Conservation (phyloP, 2,888 invertebrate genomes). For the Orthosia gothica region DNA sequence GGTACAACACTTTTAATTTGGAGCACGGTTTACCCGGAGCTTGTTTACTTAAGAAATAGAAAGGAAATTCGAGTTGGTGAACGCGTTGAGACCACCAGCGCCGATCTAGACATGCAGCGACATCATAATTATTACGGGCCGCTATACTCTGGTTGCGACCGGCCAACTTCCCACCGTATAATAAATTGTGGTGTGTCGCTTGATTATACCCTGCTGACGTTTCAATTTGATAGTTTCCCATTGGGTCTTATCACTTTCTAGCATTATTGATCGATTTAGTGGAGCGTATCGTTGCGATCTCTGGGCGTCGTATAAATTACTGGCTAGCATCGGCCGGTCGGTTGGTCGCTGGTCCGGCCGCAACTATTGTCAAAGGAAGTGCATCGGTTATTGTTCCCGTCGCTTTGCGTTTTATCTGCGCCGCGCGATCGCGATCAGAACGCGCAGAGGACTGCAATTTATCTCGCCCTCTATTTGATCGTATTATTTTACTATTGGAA, state of each 20-base stretch:
- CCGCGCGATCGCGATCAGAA: constrained; percentile 79
- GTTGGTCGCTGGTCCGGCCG: constrained; percentile 67
- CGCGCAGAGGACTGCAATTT: constrained; percentile 82
- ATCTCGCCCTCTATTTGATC: constrained; percentile 83
- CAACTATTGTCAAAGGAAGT: constrained; percentile 89
- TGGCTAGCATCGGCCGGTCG: constrained; percentile 69
- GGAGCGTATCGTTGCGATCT: constrained; percentile 85
- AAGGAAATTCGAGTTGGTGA: constrained; percentile 65
- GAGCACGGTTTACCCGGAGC: constrained; percentile 33
- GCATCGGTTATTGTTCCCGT: constrained; percentile 90
- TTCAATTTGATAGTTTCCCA: constrained; percentile 86
- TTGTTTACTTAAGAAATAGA: constrained; percentile 58
- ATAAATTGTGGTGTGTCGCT: constrained; percentile 75
- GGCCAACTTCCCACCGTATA: constrained; percentile 69
- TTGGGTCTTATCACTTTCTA: constrained; percentile 84
- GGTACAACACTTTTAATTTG: constrained; percentile 48
- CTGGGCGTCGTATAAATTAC: constrained; percentile 83
- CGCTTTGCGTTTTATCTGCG: constrained; percentile 84
- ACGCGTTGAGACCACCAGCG: constrained; percentile 74
- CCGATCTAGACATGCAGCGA: constrained; percentile 71
- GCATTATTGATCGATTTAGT: constrained; percentile 88
- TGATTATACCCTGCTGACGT: constrained; percentile 84
- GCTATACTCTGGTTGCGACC: constrained; percentile 66
- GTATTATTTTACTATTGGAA: constrained; percentile 84
- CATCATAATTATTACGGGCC: constrained; percentile 74